These are phyloP conservation scores for Formica aserva DNA, from an alignment of 2,888 invertebrate genomes.

Conservation along the genomic window DNA sequence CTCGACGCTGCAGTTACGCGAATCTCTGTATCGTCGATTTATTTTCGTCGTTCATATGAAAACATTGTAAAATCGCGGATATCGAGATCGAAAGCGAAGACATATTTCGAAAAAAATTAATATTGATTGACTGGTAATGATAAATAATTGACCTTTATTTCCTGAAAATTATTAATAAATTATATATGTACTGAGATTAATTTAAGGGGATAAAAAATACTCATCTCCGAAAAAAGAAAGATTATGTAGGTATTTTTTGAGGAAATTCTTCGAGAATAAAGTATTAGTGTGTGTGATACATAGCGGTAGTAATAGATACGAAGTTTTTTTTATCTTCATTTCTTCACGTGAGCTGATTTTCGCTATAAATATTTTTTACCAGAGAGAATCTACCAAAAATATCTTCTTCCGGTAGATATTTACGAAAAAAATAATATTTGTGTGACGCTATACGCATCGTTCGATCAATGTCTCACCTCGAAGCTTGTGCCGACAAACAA, in stretches of 20 bases:
- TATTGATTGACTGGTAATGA: background rate
- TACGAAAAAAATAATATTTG: constrained; percentile 30
- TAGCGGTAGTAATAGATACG: background rate
- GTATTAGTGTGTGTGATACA: background rate
- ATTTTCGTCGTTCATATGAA: constrained; percentile 15
- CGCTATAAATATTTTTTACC: background rate
- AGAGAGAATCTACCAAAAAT: background rate
- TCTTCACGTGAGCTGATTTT: background rate
- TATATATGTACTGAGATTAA: background rate
- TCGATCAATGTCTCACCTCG: constrained; percentile 35
- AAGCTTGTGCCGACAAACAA: constrained; percentile 25
- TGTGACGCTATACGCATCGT: constrained; percentile 1
- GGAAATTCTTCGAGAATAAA: background rate
- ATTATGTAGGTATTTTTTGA: background rate
- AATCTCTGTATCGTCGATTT: constrained; percentile 18
- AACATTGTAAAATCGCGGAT: background rate
- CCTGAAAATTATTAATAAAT: background rate
- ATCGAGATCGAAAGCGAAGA: constrained; percentile 25
- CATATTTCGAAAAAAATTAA: background rate
- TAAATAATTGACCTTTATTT: constrained; percentile 6
- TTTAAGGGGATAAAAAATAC: background rate
- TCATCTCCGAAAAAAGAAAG: background rate
- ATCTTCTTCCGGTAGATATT: constrained; percentile 17
- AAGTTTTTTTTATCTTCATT: background rate
- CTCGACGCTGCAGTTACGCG: constrained; percentile 17